Conservation (phyloP, 2,888 invertebrate genomes). For the Eupithecia exiguata region DNA sequence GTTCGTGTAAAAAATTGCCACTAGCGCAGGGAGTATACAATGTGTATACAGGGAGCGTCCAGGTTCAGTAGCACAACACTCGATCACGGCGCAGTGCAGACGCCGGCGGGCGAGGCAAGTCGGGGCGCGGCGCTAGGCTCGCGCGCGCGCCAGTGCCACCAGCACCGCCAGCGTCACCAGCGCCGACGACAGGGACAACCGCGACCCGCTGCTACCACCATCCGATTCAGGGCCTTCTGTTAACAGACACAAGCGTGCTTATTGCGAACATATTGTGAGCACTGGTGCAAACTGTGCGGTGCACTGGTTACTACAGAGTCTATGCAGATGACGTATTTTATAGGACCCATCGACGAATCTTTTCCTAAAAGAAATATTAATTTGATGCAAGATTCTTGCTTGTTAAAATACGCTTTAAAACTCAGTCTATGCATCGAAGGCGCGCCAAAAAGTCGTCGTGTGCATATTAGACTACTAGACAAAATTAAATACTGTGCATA, state of each 20-base stretch:
- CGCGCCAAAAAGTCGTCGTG: neutral
- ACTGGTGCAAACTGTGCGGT: slow-evolving; percentile 36
- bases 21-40: slow-evolving; percentile 77
- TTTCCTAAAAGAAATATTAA: neutral
- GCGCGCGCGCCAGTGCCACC: slow-evolving; percentile 46
- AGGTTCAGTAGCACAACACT: slow-evolving; percentile 69
- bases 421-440: neutral
- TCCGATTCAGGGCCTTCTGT: slow-evolving; percentile 57
- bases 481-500: slow-evolving; percentile 30
- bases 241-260: slow-evolving; percentile 45
- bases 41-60: slow-evolving; percentile 67
- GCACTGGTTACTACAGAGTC: slow-evolving; percentile 22
- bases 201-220: slow-evolving; percentile 53
- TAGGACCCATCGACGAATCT: neutral
- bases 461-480: neutral
- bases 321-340: slow-evolving; percentile 3
- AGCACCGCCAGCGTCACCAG: slow-evolving; percentile 45
- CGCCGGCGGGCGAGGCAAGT: slow-evolving; percentile 1
- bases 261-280: slow-evolving; percentile 38
- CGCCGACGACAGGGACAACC: slow-evolving; percentile 39
- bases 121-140: slow-evolving; percentile 44
- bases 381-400: neutral
- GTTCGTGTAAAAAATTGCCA: slow-evolving; percentile 79
- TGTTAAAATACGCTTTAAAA: neutral
- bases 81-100: slow-evolving; percentile 72